Conservation (phyloP, 1,140 invertebrate genomes). For the Archegozetes longisetosus region DNA sequence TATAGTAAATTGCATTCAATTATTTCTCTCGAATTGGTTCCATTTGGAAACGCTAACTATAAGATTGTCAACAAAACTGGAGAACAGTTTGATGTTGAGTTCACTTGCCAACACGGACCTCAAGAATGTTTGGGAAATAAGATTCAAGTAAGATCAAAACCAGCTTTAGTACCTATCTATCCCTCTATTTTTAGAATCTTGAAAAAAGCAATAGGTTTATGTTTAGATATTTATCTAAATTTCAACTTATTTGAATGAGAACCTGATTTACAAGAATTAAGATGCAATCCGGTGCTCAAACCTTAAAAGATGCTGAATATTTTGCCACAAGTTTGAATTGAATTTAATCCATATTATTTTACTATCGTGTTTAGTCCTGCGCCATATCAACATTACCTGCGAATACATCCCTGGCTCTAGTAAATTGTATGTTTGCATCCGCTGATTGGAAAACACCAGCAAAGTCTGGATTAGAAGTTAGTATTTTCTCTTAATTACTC, state of each 20-base stretch:
- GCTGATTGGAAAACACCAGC: neutral
- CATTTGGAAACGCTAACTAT: slow-evolving; percentile 66
- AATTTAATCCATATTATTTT: too few species aligned
- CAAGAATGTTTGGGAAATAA: slow-evolving; percentile 23
- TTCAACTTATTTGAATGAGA: too few species aligned
- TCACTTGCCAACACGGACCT: slow-evolving; percentile 9
- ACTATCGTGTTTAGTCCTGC: neutral
- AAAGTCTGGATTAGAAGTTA: neutral
- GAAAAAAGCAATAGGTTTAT: too few species aligned
- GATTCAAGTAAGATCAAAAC: slow-evolving; percentile 20
- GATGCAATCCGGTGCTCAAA: too few species aligned
- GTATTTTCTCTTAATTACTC: too few species aligned
- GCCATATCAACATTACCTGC: neutral
- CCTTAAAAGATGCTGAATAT: too few species aligned
- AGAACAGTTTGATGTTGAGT: neutral
- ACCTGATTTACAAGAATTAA: too few species aligned
- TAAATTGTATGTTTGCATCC: neutral
- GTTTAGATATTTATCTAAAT: too few species aligned
- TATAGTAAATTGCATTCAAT: slow-evolving; percentile 27
- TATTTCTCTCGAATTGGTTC: slow-evolving; percentile 37
- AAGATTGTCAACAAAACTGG: neutral
- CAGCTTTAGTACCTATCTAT: too few species aligned
- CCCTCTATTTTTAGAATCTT: too few species aligned
- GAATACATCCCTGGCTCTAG: neutral
- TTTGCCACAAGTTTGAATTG: too few species aligned